Evolutionary conservation across 1,140 invertebrate genomes (phyloP).

Genomic region (Caerostris darwini): DNA sequence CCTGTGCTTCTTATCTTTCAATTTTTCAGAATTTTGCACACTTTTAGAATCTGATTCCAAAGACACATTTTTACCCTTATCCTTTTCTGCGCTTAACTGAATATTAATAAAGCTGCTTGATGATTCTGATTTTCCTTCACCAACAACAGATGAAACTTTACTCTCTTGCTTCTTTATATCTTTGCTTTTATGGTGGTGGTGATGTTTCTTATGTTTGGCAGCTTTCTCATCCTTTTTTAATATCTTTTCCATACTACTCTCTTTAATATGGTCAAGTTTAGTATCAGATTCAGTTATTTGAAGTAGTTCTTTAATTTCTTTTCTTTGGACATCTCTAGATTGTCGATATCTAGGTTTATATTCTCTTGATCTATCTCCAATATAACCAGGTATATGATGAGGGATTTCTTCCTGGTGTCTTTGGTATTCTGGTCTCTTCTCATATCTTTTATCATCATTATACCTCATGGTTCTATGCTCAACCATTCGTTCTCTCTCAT

Average conservation of each 20-base stretch:
- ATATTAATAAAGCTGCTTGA: conserved; percentile 29
- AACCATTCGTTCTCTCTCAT: conserved; percentile 42
- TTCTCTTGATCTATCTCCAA: conserved; percentile 67
- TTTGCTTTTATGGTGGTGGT: conserved; percentile 74
- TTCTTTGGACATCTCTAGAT: conserved; percentile 58
- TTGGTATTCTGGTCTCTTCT: conserved; percentile 67
- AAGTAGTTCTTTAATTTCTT: conserved; percentile 69
- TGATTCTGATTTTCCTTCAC: conserved; percentile 43
- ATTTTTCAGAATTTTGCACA: conserved; percentile 86
- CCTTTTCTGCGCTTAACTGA: conserved; percentile 8
- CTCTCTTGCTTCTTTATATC: conserved; percentile 46
- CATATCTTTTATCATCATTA: conserved; percentile 6
- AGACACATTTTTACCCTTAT: not conserved
- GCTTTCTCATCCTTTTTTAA: conserved; percentile 81
- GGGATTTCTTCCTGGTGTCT: conserved; percentile 38
- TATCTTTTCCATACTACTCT: conserved; percentile 68
- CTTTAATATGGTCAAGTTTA: conserved; percentile 79
- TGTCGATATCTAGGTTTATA: conserved; percentile 66
- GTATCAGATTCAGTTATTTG: conserved; percentile 48
- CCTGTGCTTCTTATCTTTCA: conserved; percentile 79
- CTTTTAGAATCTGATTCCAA: conserved; percentile 83
- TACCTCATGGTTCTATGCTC: not conserved
- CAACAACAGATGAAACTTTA: conserved; percentile 23
- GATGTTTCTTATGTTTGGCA: conserved; percentile 72
- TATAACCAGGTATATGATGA: conserved; percentile 70